These are phyloP conservation scores for Plestiodon gilberti DNA, from an alignment of 2,113 vertebrate genomes.

Conservation along the genomic window DNA sequence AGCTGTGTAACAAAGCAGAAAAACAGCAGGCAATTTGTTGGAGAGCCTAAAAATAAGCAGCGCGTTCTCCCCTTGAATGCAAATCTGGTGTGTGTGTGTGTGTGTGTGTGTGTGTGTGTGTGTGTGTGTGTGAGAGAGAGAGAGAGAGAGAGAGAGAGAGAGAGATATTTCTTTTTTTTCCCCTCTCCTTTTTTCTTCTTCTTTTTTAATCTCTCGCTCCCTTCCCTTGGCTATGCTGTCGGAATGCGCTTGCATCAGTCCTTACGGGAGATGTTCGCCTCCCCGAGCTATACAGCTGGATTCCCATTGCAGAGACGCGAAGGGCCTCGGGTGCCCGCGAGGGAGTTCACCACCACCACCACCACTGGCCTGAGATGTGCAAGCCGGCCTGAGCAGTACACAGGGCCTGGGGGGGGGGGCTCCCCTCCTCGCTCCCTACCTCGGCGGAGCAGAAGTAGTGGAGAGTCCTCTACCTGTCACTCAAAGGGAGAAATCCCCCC, in stretches of 20 bases:
- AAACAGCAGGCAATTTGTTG: not conserved
- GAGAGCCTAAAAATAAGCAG: not conserved
- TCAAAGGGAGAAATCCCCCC: constrained; percentile 59
- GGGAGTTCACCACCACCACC: too few species aligned
- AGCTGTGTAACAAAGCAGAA: not conserved
- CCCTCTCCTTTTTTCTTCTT: constrained; percentile 18
- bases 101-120: too few species aligned
- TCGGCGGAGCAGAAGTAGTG: not conserved
- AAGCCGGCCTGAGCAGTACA: not conserved
- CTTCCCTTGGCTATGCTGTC: not conserved
- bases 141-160: too few species aligned
- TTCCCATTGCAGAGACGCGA: not conserved
- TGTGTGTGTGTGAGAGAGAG: too few species aligned
- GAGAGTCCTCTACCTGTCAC: not conserved
- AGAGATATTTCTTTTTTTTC: fast-evolving
- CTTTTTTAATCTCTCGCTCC: not conserved
- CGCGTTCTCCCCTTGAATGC: not conserved
- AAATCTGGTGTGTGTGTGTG: too few species aligned
- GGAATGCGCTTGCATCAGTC: not conserved
- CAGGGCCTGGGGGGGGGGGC: constrained; percentile 15
- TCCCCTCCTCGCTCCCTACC: not conserved
- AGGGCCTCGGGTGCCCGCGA: not conserved
- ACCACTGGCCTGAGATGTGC: not conserved
- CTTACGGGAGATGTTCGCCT: constrained; percentile 13
- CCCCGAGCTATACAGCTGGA: not conserved